phyloP scores from a whole-genome alignment of 2,888 invertebrate genomes.

The Gymnocheta viridis region DNA sequence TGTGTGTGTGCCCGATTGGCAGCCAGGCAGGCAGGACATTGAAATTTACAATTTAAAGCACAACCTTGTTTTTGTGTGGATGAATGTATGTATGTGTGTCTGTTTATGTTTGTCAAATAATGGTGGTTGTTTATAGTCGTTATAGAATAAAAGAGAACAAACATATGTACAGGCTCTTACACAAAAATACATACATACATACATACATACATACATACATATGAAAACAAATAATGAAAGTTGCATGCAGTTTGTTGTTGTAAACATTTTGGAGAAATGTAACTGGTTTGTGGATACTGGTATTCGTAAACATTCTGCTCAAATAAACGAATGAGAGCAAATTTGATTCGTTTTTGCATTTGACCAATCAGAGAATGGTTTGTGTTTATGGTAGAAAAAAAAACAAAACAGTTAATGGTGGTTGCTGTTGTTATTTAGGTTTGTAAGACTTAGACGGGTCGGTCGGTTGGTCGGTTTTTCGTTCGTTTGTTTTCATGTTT shows the following conservation, averaged over 20 bases:
- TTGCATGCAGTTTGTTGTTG: not conserved
- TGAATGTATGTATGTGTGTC: not conserved
- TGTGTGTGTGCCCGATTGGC: not conserved
- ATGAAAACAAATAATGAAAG: not conserved
- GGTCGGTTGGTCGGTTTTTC: slow-evolving; percentile 41
- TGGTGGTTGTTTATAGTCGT: slow-evolving; percentile 37
- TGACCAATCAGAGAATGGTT: slow-evolving; percentile 37
- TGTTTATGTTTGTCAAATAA: slow-evolving; percentile 5
- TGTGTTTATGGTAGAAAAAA: not conserved
- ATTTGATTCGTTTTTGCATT: slow-evolving; percentile 37
- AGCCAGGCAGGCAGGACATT: slow-evolving; percentile 18
- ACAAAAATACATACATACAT: not conserved
- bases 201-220: not conserved
- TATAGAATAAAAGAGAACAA: not conserved
- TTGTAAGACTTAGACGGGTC: not conserved
- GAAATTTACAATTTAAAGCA: not conserved
- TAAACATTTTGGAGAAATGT: not conserved
- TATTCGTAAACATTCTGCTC: slow-evolving; percentile 13
- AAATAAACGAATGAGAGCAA: slow-evolving; percentile 27
- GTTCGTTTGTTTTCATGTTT: slow-evolving; percentile 8
- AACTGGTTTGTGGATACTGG: slow-evolving; percentile 30
- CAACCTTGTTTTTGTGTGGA: not conserved
- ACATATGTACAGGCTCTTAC: not conserved
- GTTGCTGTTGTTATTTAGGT: slow-evolving; percentile 6
- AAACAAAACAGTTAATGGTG: not conserved